These are phyloP conservation scores for Lapara coniferarum DNA, from an alignment of 2,888 invertebrate genomes.

Conservation along the genomic window DNA sequence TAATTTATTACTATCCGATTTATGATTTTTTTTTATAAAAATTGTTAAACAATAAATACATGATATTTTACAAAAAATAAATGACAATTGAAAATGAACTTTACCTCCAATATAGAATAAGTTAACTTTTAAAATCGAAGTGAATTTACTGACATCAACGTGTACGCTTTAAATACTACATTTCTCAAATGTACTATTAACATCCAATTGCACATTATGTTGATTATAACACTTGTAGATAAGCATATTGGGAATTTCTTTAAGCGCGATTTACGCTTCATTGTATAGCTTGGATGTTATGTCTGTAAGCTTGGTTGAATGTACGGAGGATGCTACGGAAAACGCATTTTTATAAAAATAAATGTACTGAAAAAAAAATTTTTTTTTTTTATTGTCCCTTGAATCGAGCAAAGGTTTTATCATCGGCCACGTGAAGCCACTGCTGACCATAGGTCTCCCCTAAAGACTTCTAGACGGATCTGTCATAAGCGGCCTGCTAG, in stretches of 20 bases:
- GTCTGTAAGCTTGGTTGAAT: slow-evolving; percentile 46
- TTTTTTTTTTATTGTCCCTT: slow-evolving; percentile 43
- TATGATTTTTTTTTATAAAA: no score
- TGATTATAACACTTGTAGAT: slow-evolving; percentile 13
- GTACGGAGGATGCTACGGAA: slow-evolving; percentile 52
- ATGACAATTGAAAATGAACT: not conserved
- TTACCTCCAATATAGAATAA: no score
- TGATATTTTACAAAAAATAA: no score
- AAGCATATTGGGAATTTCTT: not conserved
- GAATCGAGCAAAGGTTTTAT: not conserved
- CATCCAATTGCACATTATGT: not conserved
- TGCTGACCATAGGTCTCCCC: no score
- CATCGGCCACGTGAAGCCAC: no score
- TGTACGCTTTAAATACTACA: slow-evolving; percentile 1
- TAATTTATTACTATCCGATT: no score
- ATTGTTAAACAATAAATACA: no score
- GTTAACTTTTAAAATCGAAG: not conserved
- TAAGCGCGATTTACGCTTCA: slow-evolving; percentile 22
- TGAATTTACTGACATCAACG: not conserved
- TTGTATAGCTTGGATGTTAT: slow-evolving; percentile 26
- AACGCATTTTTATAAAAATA: slow-evolving; percentile 78
- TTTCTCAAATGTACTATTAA: not conserved
- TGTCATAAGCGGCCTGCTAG: no score
- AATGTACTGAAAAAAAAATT: slow-evolving; percentile 63
- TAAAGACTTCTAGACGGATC: no score